Conservation (phyloP, 2,113 vertebrate species). For the Indicator indicator region DNA sequence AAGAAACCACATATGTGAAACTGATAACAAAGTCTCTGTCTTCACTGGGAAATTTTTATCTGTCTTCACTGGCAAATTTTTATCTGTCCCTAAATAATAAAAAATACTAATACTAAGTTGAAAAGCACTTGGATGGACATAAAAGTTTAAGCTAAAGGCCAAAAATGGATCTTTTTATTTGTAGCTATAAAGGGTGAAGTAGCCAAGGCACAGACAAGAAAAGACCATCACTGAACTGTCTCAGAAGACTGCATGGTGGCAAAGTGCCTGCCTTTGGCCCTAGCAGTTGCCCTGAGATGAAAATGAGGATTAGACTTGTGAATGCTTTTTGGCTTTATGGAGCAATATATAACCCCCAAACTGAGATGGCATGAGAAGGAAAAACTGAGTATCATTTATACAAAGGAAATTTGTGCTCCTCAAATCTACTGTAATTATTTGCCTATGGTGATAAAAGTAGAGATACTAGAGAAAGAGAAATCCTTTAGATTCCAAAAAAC, state of each 20-base stretch:
- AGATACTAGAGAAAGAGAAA: background rate
- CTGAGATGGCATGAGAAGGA: background rate
- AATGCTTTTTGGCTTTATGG: background rate
- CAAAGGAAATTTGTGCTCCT: background rate
- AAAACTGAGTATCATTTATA: background rate
- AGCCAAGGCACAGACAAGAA: background rate
- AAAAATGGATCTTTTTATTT: background rate
- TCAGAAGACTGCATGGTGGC: background rate
- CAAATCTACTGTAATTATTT: background rate
- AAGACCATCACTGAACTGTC: background rate
- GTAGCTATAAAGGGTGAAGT: background rate
- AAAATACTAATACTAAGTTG: background rate
- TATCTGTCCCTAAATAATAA: background rate
- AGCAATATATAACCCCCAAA: background rate
- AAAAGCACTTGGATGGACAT: conserved; percentile 24
- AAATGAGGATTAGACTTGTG: background rate
- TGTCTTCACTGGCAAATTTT: background rate
- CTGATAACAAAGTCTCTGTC: background rate
- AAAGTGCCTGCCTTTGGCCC: background rate
- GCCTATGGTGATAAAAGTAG: background rate
- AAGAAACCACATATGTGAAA: background rate
- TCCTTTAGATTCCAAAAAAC: background rate
- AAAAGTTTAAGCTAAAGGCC: conserved; percentile 12
- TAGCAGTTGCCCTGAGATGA: background rate
- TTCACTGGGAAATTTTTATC: background rate